Base-by-base conservation (phyloP, 1,140 invertebrate species). In the Amyelois transitella region DNA sequence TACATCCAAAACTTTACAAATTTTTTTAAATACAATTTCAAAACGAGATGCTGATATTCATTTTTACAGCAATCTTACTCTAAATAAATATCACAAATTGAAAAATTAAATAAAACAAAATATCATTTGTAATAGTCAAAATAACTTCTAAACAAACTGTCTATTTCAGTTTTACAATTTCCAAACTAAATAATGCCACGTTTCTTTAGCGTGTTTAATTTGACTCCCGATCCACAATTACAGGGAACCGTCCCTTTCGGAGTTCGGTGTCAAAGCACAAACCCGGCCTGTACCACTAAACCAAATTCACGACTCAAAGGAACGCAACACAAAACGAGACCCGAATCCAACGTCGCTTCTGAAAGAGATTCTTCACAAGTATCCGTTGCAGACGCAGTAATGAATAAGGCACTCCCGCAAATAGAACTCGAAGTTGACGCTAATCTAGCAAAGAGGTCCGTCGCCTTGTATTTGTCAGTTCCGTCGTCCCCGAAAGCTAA, bases 401-500 rank as follows among this genome's bases (percentile, higher is more conserved):
- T 60, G 53, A 38, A 52, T 18, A 19, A 48, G 21, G 43, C n/a
- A 38, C 25, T 19, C 32, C 45, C 12, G 20, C 18, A 48, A 21
- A 48, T 48, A 49, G 51, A 3, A 32, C 8, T 21, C 28, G 24
- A 22, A 19, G 21, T 20, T 45, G 32, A 38, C 32, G 32, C 32
- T 38, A 38, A 38, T 38, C 7, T 38, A 14, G 25, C 60, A 19
- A 51, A 53, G 60, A 63, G 64, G 60, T 55, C 52, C 49, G 73
- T 72, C 75, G 63, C 64, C 55, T 70, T 66, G 56, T 74, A 80
- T 82, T 81, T 80, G 76, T 83, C 77, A 81, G 69, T 72, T 69
- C 56, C 65, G 72, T 72, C 59, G 63, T 53, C 69, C 58, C 64
- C 58, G 19, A 61, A 76, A 63, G 76, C 73, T 81, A 83, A 83